These are phyloP conservation scores for Tylochromis polylepis DNA, from an alignment of 2,113 vertebrate species.

Conservation along the genomic window DNA sequence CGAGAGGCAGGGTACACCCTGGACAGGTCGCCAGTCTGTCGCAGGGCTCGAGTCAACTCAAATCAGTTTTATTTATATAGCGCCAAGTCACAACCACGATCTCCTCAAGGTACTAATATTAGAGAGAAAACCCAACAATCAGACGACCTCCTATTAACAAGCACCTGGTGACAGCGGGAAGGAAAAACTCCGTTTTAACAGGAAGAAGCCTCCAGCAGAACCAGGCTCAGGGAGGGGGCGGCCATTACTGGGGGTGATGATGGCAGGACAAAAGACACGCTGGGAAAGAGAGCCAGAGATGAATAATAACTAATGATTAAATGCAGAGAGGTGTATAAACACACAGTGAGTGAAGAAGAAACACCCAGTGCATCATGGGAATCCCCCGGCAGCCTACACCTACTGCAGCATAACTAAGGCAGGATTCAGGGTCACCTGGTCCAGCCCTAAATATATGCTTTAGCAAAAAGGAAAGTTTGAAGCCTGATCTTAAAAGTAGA, in stretches of 20 bases:
- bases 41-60: background rate
- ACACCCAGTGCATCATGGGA: background rate
- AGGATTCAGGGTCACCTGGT: background rate
- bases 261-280: background rate
- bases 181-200: background rate
- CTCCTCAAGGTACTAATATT: background rate
- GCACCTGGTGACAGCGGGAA: background rate
- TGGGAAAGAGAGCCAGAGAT: too few species aligned
- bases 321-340: background rate
- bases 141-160: background rate
- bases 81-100: background rate
- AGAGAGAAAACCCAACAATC: background rate
- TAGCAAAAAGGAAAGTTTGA: background rate
- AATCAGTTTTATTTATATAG: background rate
- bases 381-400: accelerated
- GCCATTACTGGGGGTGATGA: background rate
- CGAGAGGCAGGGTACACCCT: too few species aligned
- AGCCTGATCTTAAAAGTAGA: accelerated
- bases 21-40: too few species aligned
- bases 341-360: background rate
- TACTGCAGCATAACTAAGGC: background rate
- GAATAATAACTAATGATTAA: background rate
- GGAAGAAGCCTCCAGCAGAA: background rate
- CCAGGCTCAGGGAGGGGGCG: background rate
- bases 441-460: background rate